Evolutionary conservation across 30 jellyfish, hydroid and myxozoan genomes (phyloP).

Genomic region (Aurelia sp.): DNA sequence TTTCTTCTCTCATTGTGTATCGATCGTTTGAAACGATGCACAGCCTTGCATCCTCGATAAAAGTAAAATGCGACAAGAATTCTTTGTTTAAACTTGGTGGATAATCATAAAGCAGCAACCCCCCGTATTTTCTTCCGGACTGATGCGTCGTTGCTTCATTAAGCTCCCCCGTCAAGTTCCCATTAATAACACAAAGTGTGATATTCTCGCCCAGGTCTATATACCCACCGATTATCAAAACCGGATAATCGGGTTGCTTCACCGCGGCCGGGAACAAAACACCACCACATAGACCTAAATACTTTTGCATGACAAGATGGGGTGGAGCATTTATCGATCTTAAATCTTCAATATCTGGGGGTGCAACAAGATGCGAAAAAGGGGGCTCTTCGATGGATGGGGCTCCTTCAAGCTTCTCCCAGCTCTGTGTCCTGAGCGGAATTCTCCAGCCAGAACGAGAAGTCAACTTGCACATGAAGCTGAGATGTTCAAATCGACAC

Average conservation of each 20-base stretch:
- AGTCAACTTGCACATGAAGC: constrained; percentile 83
- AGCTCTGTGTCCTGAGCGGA: constrained; percentile 62
- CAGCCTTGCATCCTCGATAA: constrained; percentile 73
- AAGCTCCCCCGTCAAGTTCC: constrained; percentile 34
- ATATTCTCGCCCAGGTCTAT: constrained; percentile 76
- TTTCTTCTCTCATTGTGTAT: constrained; percentile 79
- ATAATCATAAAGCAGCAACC: constrained; percentile 73
- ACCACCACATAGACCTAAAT: constrained; percentile 54
- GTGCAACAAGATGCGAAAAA: constrained; percentile 72
- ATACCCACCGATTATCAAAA: constrained; percentile 86
- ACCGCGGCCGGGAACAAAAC: constrained; percentile 80
- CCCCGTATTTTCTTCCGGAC: constrained; percentile 67
- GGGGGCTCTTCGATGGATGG: constrained; percentile 16
- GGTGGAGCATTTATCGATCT: constrained; percentile 65
- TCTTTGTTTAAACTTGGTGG: constrained; percentile 66
- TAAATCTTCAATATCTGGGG: constrained; percentile 83
- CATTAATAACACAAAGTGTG: constrained; percentile 69
- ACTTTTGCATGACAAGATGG: constrained; percentile 83
- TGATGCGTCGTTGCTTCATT: constrained; percentile 40
- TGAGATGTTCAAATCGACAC: constrained; percentile 84
- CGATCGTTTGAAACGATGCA: constrained; percentile 89
- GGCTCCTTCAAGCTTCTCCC: constrained; percentile 55
- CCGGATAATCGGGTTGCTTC: constrained; percentile 76
- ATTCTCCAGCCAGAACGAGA: constrained; percentile 77
- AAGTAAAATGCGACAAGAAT: constrained; percentile 63